phyloP scores from a whole-genome alignment of 53 echinoderm and acorn worm species.

The Temnopleurus reevesii region DNA sequence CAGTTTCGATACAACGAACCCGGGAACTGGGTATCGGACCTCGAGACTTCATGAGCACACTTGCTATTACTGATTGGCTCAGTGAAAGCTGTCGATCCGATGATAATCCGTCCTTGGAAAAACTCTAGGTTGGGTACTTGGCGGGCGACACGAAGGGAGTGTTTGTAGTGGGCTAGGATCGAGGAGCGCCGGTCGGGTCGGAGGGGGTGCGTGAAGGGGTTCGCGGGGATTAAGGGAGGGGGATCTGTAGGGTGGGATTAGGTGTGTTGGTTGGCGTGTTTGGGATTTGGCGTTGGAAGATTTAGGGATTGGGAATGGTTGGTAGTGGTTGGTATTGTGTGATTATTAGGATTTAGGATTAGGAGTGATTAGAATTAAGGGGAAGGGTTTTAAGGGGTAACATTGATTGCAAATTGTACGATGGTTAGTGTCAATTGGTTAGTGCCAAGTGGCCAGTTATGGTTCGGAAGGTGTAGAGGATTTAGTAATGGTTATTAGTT shows the following conservation, averaged over 20 bases:
- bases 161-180: not conserved
- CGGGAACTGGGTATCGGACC: constrained; percentile 29
- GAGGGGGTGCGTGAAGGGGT: not conserved
- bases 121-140: constrained; percentile 4
- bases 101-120: constrained; percentile 30
- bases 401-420: no score
- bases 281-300: no score
- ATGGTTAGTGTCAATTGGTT: no score
- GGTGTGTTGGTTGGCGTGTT: no score
- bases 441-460: no score
- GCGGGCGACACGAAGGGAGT: not conserved
- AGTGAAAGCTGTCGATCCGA: constrained; percentile 50
- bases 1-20: constrained; percentile 53
- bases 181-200: not conserved
- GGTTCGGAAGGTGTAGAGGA: no score
- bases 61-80: constrained; percentile 38
- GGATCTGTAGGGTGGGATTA: not conserved
- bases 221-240: not conserved
- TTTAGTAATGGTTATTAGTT: no score
- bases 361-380: no score
- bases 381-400: no score
- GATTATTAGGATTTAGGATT: no score
- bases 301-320: no score
- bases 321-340: no score
- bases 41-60: constrained; percentile 17